These are phyloP conservation scores for Stictonetta naevosa DNA, from an alignment of 2,113 vertebrate species.

Conservation along the genomic window DNA sequence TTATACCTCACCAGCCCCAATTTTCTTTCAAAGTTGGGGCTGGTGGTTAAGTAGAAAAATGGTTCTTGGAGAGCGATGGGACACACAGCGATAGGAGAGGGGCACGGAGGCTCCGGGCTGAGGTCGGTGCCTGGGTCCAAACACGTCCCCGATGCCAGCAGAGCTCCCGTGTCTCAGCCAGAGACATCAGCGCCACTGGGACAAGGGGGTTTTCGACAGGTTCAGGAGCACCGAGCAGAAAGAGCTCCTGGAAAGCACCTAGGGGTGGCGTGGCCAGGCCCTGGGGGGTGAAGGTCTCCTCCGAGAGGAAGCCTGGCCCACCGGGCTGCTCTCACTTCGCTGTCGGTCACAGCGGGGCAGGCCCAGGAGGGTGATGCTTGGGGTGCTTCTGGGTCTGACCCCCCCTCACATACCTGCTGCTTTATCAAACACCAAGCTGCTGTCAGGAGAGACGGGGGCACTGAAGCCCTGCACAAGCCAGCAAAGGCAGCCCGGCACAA, in stretches of 20 bases:
- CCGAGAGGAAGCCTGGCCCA: background rate
- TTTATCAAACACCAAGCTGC: background rate
- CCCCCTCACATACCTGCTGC: background rate
- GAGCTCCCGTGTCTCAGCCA: background rate
- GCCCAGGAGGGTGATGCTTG: background rate
- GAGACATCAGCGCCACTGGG: background rate
- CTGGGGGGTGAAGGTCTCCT: background rate
- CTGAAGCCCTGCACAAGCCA: background rate
- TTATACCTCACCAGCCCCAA: constrained; percentile 71
- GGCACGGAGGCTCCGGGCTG: background rate
- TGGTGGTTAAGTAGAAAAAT: constrained; percentile 40
- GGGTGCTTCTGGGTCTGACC: background rate
- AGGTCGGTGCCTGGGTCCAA: background rate
- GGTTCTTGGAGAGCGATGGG: constrained; percentile 47
- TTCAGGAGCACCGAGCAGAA: background rate
- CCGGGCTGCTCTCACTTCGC: background rate
- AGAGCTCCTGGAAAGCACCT: background rate
- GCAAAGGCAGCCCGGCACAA: background rate
- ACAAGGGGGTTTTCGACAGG: background rate
- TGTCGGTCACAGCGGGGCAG: background rate
- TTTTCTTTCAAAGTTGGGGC: constrained; percentile 67
- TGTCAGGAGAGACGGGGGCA: background rate
- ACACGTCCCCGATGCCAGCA: background rate
- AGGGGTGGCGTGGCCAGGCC: background rate
- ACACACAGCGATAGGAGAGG: accelerated